Base-by-base conservation (phyloP, 1,140 invertebrate genomes). In the Lasioglossum baleicum region DNA sequence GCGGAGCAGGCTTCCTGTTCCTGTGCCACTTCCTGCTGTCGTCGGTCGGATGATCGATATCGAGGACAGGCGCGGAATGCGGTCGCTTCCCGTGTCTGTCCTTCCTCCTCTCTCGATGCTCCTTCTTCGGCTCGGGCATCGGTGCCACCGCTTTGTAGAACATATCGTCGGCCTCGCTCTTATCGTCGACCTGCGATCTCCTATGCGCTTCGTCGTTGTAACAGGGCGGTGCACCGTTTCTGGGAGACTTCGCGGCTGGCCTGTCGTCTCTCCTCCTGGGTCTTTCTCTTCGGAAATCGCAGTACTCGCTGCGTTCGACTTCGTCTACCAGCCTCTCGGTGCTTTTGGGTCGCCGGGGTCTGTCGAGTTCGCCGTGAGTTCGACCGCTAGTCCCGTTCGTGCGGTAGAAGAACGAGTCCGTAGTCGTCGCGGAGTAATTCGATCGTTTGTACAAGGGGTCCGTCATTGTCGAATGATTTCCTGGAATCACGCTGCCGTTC, bases 21-120 rank as follows among this genome's bases (percentile, higher is more conserved):
- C 86, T 88, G 48, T 81, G 85, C 7, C 83, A 88, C 51, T 90
- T 90, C 53, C 71, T 88, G n/a, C 56, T 75, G 26, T 90, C 90
- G n/a, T 90, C 82, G 20, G 15, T 1, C 1, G 85, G 81, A 13
- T 85, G 87, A 8, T 91, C 91, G 0, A 80, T 83, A 20, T 92
- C 90, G n/a, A 91, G 87, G 0, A 91, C 87, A 2, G 92, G 92
- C 0, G 91, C 91, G 0, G 92, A 93, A 67, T 91, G 91, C 51
- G 92, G 92, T 64, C 92, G 89, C 73, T 89, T 87, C 8, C 84
- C 83, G 77, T 85, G 76, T 66, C 84, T 90, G 1, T 87, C 85
- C 31, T 81, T 90, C 17, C 84, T 83, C 61, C 83, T 87, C 42
- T 90, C 89, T 1, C 86, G 80, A 1, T 80, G 77, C 53, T 90